phyloP scores from a whole-genome alignment of 2,888 invertebrate species.

The Sthenelais limicola region DNA sequence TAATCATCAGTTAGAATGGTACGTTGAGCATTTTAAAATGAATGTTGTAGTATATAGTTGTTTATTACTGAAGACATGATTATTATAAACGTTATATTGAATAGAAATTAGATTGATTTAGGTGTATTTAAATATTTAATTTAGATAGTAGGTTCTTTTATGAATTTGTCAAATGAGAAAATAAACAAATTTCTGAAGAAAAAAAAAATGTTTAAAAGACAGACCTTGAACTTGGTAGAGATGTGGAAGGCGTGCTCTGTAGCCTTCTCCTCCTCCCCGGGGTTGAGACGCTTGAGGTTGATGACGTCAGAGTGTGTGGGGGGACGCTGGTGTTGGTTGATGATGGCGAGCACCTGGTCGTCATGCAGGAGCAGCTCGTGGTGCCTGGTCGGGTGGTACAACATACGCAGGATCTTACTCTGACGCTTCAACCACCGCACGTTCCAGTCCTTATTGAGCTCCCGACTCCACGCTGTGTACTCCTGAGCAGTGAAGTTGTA shows the following conservation, averaged over 20 bases:
- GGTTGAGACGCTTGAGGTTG: constrained; percentile 8
- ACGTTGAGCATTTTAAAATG: too few species aligned
- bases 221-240: constrained; percentile 75
- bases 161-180: not conserved
- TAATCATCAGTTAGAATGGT: too few species aligned
- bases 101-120: not conserved
- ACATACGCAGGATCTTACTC: constrained; percentile 78
- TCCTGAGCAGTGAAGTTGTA: constrained; percentile 79
- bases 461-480: constrained; percentile 79
- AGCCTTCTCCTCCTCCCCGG: constrained; percentile 9
- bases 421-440: constrained; percentile 77
- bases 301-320: too few species aligned
- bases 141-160: not conserved
- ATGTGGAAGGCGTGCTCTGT: constrained; percentile 56
- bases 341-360: constrained; percentile 79
- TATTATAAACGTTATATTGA: too few species aligned
- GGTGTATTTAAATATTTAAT: not conserved
- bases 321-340: constrained; percentile 76
- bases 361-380: constrained; percentile 83
- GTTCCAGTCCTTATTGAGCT: constrained; percentile 75
- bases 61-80: too few species aligned
- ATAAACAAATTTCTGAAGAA: not conserved
- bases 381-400: constrained; percentile 78
- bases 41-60: too few species aligned
- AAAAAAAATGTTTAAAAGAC: not conserved